Conservation (phyloP, 2,888 invertebrate genomes). For the Galerucella nymphaeae region DNA sequence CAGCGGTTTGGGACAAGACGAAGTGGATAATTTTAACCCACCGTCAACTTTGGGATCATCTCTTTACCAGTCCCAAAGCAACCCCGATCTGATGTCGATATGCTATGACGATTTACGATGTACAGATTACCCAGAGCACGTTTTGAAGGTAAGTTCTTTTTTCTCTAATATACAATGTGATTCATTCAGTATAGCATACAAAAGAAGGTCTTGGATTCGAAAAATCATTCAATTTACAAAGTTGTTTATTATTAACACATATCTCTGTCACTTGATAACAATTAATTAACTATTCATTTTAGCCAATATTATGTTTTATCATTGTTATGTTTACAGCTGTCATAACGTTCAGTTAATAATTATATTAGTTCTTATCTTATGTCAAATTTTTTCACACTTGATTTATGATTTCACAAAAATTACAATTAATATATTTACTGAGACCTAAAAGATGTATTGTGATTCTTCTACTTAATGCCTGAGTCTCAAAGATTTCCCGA, state of each 20-base stretch:
- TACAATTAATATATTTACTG: not conserved
- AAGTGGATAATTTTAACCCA: slow-evolving; percentile 72
- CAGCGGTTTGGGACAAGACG: slow-evolving; percentile 70
- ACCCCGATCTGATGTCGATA: slow-evolving; percentile 86
- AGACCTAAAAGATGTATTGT: too few relatives aligned
- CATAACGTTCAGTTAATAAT: not conserved
- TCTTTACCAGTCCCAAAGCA: slow-evolving; percentile 87
- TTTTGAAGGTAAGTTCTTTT: slow-evolving; percentile 75
- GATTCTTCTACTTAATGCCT: too few relatives aligned
- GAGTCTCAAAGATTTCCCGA: too few relatives aligned
- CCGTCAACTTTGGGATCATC: slow-evolving; percentile 70
- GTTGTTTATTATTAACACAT: not conserved
- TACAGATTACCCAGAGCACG: slow-evolving; percentile 94
- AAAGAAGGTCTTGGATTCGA: too few relatives aligned
- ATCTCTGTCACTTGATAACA: not conserved
- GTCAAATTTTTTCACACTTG: not conserved
- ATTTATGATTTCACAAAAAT: not conserved
- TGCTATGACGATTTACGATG: slow-evolving; percentile 85
- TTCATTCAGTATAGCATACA: too few relatives aligned
- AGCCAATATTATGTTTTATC: not conserved
- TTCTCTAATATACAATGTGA: not conserved
- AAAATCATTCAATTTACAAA: not conserved
- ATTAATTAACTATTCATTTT: not conserved
- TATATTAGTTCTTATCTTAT: not conserved
- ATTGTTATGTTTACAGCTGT: not conserved